Evolutionary conservation across 2,797 vertebrate species (phyloP), one percentile per base, ranked within the genome.

Genomic region (Pachyuromys duprasi): DNA sequence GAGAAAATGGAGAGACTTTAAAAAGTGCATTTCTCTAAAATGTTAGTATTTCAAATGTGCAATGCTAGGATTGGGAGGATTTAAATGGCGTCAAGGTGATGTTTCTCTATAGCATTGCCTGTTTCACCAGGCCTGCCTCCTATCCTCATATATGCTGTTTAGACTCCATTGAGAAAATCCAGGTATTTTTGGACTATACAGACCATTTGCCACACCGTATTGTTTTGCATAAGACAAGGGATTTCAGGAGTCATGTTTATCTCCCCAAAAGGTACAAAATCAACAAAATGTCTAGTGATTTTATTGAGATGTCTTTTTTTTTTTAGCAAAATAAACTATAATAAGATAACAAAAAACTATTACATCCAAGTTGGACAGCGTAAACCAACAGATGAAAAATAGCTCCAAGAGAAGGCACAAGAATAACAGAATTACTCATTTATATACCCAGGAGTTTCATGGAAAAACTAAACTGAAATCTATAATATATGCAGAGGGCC

Each of bases 41-140:
- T 36, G 33, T 28, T 89, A n/a, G 8, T 57, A 55, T n/a, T 75
- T 72, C 93, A 95, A 55, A 74, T 93, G 83, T 63, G 24, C 1
- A 53, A 11, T 17, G 0, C 13, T 57, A 12, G 22, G 3, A 14
- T 81, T 92, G 15, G 8, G 9, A 91, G 14, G 8, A 33, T 65
- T 31, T 1, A 55, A 95, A 83, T 36, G 39, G 75, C 84, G 12
- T 49, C 26, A 89, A 65, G 83, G 14, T 69, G 26, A 91, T 33
- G 75, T 90, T 93, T 95, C 0, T 1, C 49, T 95, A 82, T 8
- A 65, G n/a, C n/a, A n/a, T n/a, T n/a, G n/a, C n/a, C 36, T 31
- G 78, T 75, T 65, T 20, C 11, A 20, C 26, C 33, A 95, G 11
- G n/a, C 65, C 49, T 79, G 53, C 82, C 84, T 42, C 4, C 7